Conservation (phyloP, 2,888 invertebrate species). For the Masnerella sp. region DNA sequence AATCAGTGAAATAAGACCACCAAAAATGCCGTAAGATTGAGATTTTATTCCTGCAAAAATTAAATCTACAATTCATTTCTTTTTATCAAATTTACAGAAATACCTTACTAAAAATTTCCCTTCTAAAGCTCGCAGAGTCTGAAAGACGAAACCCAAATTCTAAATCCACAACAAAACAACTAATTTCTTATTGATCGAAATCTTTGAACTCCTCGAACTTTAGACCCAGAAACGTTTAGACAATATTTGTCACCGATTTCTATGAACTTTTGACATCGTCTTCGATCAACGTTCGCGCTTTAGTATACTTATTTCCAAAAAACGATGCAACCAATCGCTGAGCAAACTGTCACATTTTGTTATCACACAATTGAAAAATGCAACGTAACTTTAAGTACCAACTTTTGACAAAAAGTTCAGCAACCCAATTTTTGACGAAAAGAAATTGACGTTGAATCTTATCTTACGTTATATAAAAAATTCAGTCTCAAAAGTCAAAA, state of each 20-base stretch:
- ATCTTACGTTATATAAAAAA: slow-evolving; percentile 10
- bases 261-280: slow-evolving; percentile 33
- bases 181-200: no score
- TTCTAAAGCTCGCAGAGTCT: slow-evolving; percentile 29
- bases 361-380: slow-evolving; percentile 9
- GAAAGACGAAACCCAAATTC: neutral
- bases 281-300: slow-evolving; percentile 34
- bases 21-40: slow-evolving; percentile 30
- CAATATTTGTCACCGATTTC: slow-evolving; percentile 22
- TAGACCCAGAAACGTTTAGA: slow-evolving; percentile 28
- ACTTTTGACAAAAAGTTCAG: no score
- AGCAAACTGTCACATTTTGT: slow-evolving; percentile 12
- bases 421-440: neutral
- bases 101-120: slow-evolving; percentile 31
- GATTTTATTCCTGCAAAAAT: slow-evolving; percentile 53
- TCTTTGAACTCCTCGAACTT: slow-evolving; percentile 34
- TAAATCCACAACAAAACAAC: neutral
- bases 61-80: slow-evolving; percentile 40
- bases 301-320: slow-evolving; percentile 30
- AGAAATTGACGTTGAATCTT: slow-evolving; percentile 4
- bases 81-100: slow-evolving; percentile 50
- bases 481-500: slow-evolving; percentile 43
- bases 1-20: no score
- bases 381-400: neutral
- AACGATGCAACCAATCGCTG: slow-evolving; percentile 30